Percentiles rank a stretch among this genome's conserved stretches.
phyloP scores from a whole-genome alignment of 2,113 vertebrate species.

The Potamarius usumacintae region DNA sequence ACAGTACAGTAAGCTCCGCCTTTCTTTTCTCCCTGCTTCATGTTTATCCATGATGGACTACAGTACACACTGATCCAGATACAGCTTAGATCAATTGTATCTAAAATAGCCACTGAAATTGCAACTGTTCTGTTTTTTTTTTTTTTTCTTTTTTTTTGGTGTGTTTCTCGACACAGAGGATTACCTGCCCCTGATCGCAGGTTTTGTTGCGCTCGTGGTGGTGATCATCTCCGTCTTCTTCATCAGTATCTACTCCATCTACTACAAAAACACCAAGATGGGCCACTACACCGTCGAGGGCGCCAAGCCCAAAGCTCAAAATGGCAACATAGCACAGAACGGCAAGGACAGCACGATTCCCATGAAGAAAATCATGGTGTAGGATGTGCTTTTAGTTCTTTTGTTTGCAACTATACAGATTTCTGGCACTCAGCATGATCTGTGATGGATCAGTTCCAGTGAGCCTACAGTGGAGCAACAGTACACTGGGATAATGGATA shows the following conservation, averaged over 20 bases:
- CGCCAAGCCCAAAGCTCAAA: constrained; percentile 60
- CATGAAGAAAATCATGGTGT: constrained; percentile 69
- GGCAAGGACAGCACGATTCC: constrained; percentile 67
- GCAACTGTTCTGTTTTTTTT: neutral
- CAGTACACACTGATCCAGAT: neutral
- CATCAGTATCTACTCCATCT: constrained; percentile 73
- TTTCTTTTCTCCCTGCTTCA: neutral
- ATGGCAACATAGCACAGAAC: constrained; percentile 68
- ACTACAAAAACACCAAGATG: constrained; percentile 78
- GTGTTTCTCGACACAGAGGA: constrained; percentile 66
- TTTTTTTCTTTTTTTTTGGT: constrained; percentile 29
- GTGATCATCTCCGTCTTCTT: constrained; percentile 67
- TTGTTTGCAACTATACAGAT: neutral
- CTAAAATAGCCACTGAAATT: neutral
- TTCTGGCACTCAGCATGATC: neutral
- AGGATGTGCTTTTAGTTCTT: constrained; percentile 32
- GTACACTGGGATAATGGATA: neutral
- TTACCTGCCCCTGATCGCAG: constrained; percentile 73
- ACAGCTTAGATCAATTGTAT: neutral
- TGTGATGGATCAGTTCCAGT: neutral
- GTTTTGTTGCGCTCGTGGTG: constrained; percentile 69
- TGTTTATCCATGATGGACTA: neutral
- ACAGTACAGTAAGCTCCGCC: neutral
- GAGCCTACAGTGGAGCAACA: neutral
- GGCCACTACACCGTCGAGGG: constrained; percentile 70